A percentile compares a stretch with the other conserved stretches of the same genome.
Evolutionary conservation across 2,888 invertebrate genomes (phyloP).

Genomic region (Pterostichus niger): DNA sequence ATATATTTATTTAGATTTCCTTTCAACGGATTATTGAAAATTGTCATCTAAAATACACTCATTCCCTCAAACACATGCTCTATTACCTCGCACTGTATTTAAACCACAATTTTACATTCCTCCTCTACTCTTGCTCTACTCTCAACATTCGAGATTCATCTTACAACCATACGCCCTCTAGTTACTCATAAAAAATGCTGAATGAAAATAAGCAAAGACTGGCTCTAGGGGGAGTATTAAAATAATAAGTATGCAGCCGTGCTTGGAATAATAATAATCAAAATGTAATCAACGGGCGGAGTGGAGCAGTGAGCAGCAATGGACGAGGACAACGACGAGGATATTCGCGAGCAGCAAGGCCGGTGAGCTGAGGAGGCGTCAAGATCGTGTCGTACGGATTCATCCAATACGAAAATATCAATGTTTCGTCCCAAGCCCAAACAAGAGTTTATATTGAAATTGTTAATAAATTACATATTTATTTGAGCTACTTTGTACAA

Average conservation of each 20-base stretch:
- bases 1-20: no score
- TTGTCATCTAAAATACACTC: constrained; percentile 9
- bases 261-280: constrained; percentile 66
- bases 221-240: constrained; percentile 64
- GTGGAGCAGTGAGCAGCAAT: not conserved
- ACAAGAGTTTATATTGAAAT: not conserved
- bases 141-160: constrained; percentile 27
- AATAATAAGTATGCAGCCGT: constrained; percentile 66
- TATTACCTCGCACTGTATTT: constrained; percentile 27
- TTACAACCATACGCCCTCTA: constrained; percentile 55
- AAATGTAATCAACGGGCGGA: constrained; percentile 64
- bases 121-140: constrained; percentile 1
- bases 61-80: constrained; percentile 17
- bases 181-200: constrained; percentile 58
- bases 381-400: not conserved
- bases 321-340: constrained; percentile 23
- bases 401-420: not conserved
- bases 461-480: no score
- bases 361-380: constrained; percentile 2
- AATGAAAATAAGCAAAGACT: constrained; percentile 57
- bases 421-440: not conserved
- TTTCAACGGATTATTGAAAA: not conserved
- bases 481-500: no score
- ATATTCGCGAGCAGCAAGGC: constrained; percentile 36
- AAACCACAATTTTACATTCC: constrained; percentile 30